A percentile compares a stretch with the other conserved stretches of the same genome.
Evolutionary conservation across 2,888 invertebrate genomes (phyloP).

Genomic region (Scaptomyza flava): DNA sequence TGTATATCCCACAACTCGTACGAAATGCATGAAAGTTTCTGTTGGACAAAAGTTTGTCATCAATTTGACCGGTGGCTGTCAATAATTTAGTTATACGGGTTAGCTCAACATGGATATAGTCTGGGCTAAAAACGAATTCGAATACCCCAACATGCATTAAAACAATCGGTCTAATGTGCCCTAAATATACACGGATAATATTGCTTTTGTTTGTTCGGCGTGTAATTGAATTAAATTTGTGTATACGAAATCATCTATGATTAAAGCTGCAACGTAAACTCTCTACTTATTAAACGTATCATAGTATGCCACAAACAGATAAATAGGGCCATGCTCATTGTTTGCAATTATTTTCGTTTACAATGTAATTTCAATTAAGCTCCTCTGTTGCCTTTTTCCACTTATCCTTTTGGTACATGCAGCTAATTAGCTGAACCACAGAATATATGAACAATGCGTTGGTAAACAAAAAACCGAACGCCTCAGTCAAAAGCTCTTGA

Average conservation of each 20-base stretch:
- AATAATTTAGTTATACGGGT: slow-evolving; percentile 62
- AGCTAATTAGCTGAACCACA: slow-evolving; percentile 59
- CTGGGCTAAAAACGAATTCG: slow-evolving; percentile 45
- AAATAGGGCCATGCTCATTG: not conserved
- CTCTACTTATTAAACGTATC: slow-evolving; percentile 22
- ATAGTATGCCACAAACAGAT: not conserved
- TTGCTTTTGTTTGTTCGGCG: not conserved
- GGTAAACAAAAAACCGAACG: slow-evolving; percentile 6
- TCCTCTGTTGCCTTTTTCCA: not conserved
- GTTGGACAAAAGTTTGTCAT: slow-evolving; percentile 54
- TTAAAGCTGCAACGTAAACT: slow-evolving; percentile 7
- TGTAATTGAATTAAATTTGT: not conserved
- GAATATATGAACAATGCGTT: slow-evolving; percentile 46
- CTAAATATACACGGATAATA: not conserved
- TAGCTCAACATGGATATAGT: no score
- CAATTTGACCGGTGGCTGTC: slow-evolving; percentile 50
- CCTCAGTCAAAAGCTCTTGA: not conserved
- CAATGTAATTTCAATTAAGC: slow-evolving; percentile 10
- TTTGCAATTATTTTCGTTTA: slow-evolving; percentile 18
- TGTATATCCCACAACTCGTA: slow-evolving; percentile 12
- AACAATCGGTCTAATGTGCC: not conserved
- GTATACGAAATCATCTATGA: not conserved
- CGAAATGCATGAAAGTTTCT: slow-evolving; percentile 52
- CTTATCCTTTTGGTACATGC: slow-evolving; percentile 3
- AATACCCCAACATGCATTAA: slow-evolving; percentile 33